A percentile compares a stretch with the other conserved stretches of the same genome.
phyloP scores from a whole-genome alignment of 2,797 vertebrate genomes.

The Helarctos malayanus region DNA sequence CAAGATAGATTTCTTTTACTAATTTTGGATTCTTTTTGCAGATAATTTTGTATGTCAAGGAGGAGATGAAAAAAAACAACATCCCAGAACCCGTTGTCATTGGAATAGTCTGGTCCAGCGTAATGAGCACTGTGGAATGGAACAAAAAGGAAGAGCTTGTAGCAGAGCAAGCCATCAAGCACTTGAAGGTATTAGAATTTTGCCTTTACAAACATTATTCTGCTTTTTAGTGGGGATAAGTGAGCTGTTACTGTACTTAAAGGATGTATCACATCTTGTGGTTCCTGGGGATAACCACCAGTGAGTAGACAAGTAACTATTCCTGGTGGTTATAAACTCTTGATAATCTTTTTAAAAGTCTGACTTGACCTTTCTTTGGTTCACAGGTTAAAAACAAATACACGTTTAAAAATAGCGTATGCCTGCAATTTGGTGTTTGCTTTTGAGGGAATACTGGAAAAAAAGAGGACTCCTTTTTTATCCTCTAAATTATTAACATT shows the following conservation, averaged over 20 bases:
- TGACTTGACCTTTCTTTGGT: background rate
- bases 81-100: slow-evolving; percentile 97
- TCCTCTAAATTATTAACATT: background rate
- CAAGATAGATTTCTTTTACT: background rate
- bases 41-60: slow-evolving; percentile 95
- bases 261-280: background rate
- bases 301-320: background rate
- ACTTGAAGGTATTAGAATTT: slow-evolving; percentile 94
- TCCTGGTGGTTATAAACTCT: background rate
- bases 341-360: background rate
- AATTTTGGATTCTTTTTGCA: slow-evolving; percentile 80
- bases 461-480: background rate
- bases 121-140: slow-evolving; percentile 98
- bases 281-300: background rate
- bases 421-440: background rate
- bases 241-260: background rate
- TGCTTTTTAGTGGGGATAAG: background rate
- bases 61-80: slow-evolving; percentile 97
- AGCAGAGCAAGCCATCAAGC: slow-evolving; percentile 99
- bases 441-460: slow-evolving; percentile 37
- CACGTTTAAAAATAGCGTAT: slow-evolving; percentile 19
- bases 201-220: background rate
- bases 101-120: slow-evolving; percentile 95
- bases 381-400: background rate
- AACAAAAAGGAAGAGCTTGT: slow-evolving; percentile 99